Evolutionary conservation across 1,140 invertebrate species (phyloP).

Genomic region (Drosophila setifemur): DNA sequence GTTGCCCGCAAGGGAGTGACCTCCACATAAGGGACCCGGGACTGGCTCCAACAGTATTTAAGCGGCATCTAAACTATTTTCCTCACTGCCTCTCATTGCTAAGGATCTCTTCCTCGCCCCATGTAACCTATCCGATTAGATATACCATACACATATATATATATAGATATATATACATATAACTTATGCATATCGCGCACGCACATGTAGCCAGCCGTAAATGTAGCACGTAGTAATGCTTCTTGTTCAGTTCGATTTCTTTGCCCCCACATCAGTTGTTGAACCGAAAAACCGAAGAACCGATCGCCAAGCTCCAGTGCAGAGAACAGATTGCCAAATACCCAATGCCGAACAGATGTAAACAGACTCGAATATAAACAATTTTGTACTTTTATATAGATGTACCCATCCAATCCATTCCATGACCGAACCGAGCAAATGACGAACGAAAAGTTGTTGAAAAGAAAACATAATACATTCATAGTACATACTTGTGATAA

Average conservation of each 20-base stretch:
- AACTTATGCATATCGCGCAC: constrained; percentile 65
- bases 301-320: constrained; percentile 40
- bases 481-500: constrained; percentile 75
- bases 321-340: constrained; percentile 63
- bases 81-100: constrained; percentile 49
- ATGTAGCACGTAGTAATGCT: constrained; percentile 61
- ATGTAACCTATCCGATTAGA: constrained; percentile 45
- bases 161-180: constrained; percentile 44
- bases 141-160: constrained; percentile 47
- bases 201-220: constrained; percentile 27
- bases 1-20: constrained; percentile 98
- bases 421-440: constrained; percentile 24
- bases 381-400: constrained; percentile 79
- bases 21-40: constrained; percentile 87
- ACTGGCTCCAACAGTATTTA: constrained; percentile 34
- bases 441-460: constrained; percentile 42
- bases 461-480: constrained; percentile 32
- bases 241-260: constrained; percentile 68
- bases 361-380: constrained; percentile 34
- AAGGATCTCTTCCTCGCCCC: constrained; percentile 64
- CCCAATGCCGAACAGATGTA: constrained; percentile 29
- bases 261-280: constrained; percentile 46
- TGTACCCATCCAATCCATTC: too few relatives aligned
- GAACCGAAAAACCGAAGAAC: too few relatives aligned
- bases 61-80: constrained; percentile 52